phyloP scores from a whole-genome alignment of 2,888 invertebrate genomes.

The Oxystoma pomonae region DNA sequence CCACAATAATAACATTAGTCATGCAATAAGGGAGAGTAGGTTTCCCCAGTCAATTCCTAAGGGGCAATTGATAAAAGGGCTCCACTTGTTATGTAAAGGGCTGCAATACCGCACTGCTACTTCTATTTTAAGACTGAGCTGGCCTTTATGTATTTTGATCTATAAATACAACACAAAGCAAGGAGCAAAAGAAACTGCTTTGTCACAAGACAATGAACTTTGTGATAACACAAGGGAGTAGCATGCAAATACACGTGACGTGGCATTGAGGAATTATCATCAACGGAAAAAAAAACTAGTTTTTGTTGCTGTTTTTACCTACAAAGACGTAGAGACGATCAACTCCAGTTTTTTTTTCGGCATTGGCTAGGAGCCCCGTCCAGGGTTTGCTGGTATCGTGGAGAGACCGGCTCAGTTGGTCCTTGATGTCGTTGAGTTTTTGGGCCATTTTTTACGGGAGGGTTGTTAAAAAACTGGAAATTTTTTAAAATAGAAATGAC shows the following conservation, averaged over 20 bases:
- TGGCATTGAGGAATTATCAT: not conserved
- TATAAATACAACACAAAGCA: not conserved
- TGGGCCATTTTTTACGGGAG: slow-evolving; percentile 41
- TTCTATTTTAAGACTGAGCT: not conserved
- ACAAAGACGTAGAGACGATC: slow-evolving; percentile 72
- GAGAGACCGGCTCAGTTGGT: slow-evolving; percentile 57
- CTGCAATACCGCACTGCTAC: too few species aligned
- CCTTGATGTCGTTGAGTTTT: slow-evolving; percentile 54
- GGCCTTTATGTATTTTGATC: not conserved
- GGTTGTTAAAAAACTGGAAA: not conserved
- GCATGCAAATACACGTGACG: not conserved
- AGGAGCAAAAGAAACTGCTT: not conserved
- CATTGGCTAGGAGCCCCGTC: slow-evolving; percentile 60
- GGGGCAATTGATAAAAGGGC: too few species aligned
- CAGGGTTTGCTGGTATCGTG: slow-evolving; percentile 69
- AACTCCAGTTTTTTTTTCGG: slow-evolving; percentile 70
- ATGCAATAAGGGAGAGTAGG: too few species aligned
- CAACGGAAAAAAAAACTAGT: not conserved
- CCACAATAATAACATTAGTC: too few species aligned
- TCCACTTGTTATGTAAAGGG: too few species aligned
- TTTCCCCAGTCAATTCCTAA: too few species aligned
- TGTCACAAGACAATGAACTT: not conserved
- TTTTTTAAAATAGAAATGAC: slow-evolving; percentile 12
- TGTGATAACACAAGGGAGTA: not conserved
- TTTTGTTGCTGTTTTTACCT: slow-evolving; percentile 57